These are phyloP conservation scores for Epinotia ramella DNA, from an alignment of 2,888 invertebrate species.

Conservation along the genomic window DNA sequence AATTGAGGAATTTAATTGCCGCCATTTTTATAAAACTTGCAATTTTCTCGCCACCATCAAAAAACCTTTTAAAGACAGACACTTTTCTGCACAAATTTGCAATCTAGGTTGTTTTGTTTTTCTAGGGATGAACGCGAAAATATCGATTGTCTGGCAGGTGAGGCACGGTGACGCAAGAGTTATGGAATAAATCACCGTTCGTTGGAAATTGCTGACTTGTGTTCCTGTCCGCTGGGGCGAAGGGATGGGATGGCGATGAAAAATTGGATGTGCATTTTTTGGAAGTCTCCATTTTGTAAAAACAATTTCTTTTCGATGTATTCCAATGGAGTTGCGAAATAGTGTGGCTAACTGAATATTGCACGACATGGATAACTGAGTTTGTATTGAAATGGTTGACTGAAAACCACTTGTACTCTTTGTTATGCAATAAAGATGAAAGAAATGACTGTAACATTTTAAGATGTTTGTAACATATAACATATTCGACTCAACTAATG, in stretches of 20 bases:
- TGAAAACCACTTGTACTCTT: too few species aligned
- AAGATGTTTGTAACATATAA: too few species aligned
- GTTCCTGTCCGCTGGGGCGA: constrained; percentile 53
- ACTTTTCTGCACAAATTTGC: neutral
- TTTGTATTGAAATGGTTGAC: too few species aligned
- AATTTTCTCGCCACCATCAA: too few species aligned
- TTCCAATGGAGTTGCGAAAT: neutral
- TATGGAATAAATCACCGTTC: constrained; percentile 74
- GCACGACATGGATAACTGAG: neutral
- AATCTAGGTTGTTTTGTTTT: constrained; percentile 13
- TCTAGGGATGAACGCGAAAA: constrained; percentile 24
- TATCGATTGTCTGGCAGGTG: constrained; percentile 45
- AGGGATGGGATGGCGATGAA: constrained; percentile 50
- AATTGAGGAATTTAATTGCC: too few species aligned
- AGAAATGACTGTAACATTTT: too few species aligned
- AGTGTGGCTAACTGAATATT: neutral
- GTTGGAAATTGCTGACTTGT: constrained; percentile 74
- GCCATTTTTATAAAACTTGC: too few species aligned
- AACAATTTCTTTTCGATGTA: neutral
- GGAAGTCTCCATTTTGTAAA: neutral
- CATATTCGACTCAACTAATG: too few species aligned
- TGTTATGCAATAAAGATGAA: too few species aligned
- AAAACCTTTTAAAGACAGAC: too few species aligned
- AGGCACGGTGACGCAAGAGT: constrained; percentile 58
- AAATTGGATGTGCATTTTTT: neutral